Percentiles rank a stretch among this genome's conserved stretches.
Conservation (phyloP, 1,140 invertebrate genomes). For the Chymomyza costata region DNA sequence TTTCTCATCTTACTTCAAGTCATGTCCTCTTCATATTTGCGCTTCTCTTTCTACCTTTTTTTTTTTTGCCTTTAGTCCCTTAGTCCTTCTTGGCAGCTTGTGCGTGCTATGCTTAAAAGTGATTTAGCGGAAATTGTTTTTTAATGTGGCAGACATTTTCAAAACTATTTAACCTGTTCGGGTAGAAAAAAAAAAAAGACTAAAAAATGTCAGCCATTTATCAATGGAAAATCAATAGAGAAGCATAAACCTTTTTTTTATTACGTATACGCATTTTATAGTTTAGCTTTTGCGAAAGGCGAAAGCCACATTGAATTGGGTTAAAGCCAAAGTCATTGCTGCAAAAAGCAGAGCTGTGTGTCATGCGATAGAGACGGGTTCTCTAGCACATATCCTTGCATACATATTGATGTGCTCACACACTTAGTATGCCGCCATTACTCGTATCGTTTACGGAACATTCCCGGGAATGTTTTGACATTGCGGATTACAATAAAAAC, state of each 20-base stretch:
- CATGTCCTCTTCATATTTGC: slow-evolving; percentile 7
- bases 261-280: slow-evolving; percentile 44
- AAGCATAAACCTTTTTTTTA: slow-evolving; percentile 24
- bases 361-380: slow-evolving; percentile 50
- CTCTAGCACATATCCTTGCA: slow-evolving; percentile 2
- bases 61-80: no score
- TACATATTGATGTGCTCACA: slow-evolving; percentile 25
- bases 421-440: slow-evolving; percentile 14
- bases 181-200: neutral
- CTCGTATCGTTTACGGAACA: slow-evolving; percentile 34
- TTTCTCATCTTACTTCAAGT: slow-evolving; percentile 1
- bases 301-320: neutral
- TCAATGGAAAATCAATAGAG: slow-evolving; percentile 69
- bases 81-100: no score
- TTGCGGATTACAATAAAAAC: slow-evolving; percentile 68
- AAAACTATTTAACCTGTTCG: slow-evolving; percentile 59
- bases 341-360: slow-evolving; percentile 57
- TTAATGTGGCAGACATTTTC: slow-evolving; percentile 65
- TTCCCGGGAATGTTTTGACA: slow-evolving; percentile 61
- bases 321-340: slow-evolving; percentile 26
- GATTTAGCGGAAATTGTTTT: slow-evolving; percentile 69
- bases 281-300: slow-evolving; percentile 31
- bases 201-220: slow-evolving; percentile 59
- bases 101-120: slow-evolving; percentile 31
- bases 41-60: slow-evolving; percentile 12